Base-by-base conservation (phyloP, 92 coral and sea anemone genomes). In the Desmophyllum pertusum region DNA sequence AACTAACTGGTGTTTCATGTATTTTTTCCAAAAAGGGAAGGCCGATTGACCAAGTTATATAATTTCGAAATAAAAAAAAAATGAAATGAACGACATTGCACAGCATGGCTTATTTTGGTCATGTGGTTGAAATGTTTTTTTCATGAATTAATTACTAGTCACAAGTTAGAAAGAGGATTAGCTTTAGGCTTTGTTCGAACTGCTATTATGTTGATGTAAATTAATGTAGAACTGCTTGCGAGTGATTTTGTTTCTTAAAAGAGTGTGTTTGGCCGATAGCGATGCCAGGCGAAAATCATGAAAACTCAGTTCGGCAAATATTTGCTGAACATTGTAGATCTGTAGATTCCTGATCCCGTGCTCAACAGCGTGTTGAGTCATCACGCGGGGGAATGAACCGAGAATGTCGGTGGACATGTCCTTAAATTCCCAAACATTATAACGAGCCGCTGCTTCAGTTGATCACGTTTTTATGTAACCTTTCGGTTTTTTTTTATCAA, bases 81-180 rank as follows among this genome's bases (percentile, higher is more conserved):
- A 59, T 59, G 65, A 59, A 27, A 27, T 59, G 33, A 59, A 25
- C 30, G 13, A 10, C 13, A 8, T 10, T 25, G 65, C 27, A 15
- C 33, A 25, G n/a, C 36, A 68, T 53, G 67, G 68, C 80, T 76
- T 76, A 53, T 76, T 53, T 76, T 76, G 68, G 33, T 36, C 68
- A 53, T 76, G 80, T 36, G 68, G 80, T 37, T 55, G 62, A 76
- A 74, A 76, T 37, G n/a, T n/a, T n/a, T 76, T 76, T 53, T 42
- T 55, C 48, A 36, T 53, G 68, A 37, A 57, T 76, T 31, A 55
- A 76, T 55, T 55, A n/a, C n/a, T n/a, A 55, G 68, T 15, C 63
- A 25, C 38, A 25, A n/a, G 43, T 33, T 53, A 21, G 42, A 4
- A 35, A 75, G 65, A 8, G 65, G 51, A 52, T 37, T 31, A 36